phyloP scores from a whole-genome alignment of 2,797 vertebrate genomes.

The Australoheros facetus region DNA sequence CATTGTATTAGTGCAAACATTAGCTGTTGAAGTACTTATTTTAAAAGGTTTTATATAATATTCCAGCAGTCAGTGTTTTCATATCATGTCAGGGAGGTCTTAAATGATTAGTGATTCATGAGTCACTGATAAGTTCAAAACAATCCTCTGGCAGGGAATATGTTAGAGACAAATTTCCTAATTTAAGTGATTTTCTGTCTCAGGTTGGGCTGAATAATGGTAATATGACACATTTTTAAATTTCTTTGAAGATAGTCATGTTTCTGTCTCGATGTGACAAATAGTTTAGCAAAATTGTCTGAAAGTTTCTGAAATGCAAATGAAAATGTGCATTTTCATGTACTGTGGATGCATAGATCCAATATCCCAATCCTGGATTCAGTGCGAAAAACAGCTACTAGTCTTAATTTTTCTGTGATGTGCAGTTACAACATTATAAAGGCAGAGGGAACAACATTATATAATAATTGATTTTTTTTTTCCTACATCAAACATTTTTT shows the following conservation, averaged over 20 bases:
- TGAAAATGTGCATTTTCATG: too few relatives aligned
- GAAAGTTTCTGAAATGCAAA: too few relatives aligned
- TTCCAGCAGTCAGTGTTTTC: background rate
- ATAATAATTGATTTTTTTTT: too few relatives aligned
- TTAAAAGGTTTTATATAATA: background rate
- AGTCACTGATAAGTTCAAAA: too few relatives aligned
- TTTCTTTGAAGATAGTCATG: background rate
- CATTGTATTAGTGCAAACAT: background rate
- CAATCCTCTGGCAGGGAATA: too few relatives aligned
- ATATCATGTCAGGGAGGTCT: background rate
- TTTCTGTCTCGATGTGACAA: background rate
- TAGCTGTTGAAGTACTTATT: background rate
- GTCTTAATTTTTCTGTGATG: background rate
- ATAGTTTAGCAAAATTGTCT: too few relatives aligned
- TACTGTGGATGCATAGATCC: too few relatives aligned
- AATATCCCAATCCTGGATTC: too few relatives aligned
- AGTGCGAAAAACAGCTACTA: too few relatives aligned
- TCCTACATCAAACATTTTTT: too few relatives aligned
- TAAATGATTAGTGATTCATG: too few relatives aligned
- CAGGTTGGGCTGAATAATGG: background rate
- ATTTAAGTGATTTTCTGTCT: background rate
- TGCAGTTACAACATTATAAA: background rate
- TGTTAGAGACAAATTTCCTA: background rate
- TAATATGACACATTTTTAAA: background rate
- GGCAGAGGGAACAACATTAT: background rate